phyloP scores from a whole-genome alignment of 2,113 vertebrate genomes.

The Chloroceryle aenea region DNA sequence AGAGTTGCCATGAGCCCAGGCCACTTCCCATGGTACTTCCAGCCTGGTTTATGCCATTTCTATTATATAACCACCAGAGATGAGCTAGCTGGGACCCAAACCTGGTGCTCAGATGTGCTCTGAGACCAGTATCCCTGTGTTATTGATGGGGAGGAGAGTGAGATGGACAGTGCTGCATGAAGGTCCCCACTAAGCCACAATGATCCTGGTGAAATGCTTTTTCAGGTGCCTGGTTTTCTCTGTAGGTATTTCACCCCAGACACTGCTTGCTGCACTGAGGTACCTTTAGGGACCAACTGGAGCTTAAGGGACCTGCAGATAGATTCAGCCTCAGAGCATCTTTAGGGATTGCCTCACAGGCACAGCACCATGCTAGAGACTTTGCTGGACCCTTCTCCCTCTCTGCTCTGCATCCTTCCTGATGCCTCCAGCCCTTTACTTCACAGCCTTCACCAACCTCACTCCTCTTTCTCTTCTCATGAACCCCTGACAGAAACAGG shows the following conservation, averaged over 20 bases:
- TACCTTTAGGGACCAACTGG: background rate
- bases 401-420: background rate
- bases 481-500: background rate
- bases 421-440: background rate
- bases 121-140: rapidly evolving
- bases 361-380: background rate
- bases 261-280: background rate
- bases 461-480: rapidly evolving
- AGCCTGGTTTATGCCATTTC: background rate
- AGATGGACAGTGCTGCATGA: rapidly evolving
- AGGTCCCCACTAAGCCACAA: no score
- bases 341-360: background rate
- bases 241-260: rapidly evolving
- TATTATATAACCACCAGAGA: background rate
- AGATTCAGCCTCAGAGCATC: background rate
- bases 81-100: background rate
- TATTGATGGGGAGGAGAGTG: background rate
- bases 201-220: background rate
- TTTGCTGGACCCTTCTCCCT: background rate
- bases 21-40: background rate
- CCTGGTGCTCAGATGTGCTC: background rate
- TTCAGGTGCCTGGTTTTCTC: background rate
- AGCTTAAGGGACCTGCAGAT: background rate
- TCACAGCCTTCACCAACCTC: background rate
- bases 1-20: rapidly evolving